phyloP scores from a whole-genome alignment of 2,113 vertebrate genomes.

The Caranx ignobilis region DNA sequence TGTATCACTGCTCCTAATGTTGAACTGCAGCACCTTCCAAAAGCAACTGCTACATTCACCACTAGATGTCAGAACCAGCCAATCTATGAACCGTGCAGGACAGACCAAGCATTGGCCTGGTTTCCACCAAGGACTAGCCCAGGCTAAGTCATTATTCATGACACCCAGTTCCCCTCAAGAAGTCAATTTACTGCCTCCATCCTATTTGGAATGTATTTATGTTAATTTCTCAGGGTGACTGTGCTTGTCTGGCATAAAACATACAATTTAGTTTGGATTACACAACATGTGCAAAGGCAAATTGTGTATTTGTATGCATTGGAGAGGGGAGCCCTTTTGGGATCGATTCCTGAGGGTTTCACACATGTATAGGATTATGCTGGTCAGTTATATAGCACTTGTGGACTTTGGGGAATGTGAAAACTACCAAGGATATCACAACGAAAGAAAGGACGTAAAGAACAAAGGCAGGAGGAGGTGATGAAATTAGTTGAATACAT shows the following conservation, averaged over 20 bases:
- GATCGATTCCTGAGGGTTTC: constrained; percentile 45
- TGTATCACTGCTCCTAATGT: not conserved
- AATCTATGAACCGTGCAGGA: not conserved
- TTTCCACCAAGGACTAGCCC: constrained; percentile 49
- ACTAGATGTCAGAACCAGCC: constrained; percentile 66
- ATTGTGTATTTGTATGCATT: constrained; percentile 44
- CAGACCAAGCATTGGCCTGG: constrained; percentile 28
- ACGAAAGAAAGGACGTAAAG: not conserved
- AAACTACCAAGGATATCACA: not conserved
- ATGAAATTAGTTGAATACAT: not conserved
- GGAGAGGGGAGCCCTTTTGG: constrained; percentile 11
- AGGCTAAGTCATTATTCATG: constrained; percentile 66
- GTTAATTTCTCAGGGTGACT: constrained; percentile 51
- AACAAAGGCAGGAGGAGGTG: not conserved
- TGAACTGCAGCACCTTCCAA: not conserved
- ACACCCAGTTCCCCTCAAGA: constrained; percentile 57
- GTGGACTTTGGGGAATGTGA: constrained; percentile 4
- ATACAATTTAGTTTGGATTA: constrained; percentile 61
- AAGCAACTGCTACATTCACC: constrained; percentile 39
- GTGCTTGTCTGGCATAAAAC: constrained; percentile 56
- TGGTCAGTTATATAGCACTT: constrained; percentile 26
- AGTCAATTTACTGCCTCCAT: constrained; percentile 58
- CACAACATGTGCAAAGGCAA: constrained; percentile 49
- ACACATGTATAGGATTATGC: constrained; percentile 49
- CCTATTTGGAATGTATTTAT: constrained; percentile 67